Base-by-base conservation (phyloP, 2,888 invertebrate genomes). In the Andrena dorsata region DNA sequence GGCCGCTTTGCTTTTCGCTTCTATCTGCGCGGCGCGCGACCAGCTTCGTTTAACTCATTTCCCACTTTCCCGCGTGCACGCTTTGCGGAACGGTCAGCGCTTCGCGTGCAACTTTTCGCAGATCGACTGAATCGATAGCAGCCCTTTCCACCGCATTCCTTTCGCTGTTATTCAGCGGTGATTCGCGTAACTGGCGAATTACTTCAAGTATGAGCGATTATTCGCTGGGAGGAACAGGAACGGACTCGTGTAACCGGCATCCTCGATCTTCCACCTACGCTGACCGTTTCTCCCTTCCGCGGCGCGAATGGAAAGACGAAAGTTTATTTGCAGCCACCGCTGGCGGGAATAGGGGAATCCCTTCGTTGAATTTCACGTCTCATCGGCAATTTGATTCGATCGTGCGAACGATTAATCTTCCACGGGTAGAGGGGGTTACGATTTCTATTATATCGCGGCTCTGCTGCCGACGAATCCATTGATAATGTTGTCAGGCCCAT, bases 31-130 rank as follows among this genome's bases (percentile, higher is more conserved):
- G 16, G 32, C 41, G 16, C 4, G 16, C 41, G 61, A 69, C 64
- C 65, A 60, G 66, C 74, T 77, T 81, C 80, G 76, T 85, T 87
- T 82, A 85, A 87, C 80, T 79, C 84, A 79, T 87, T 85, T 82
- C 75, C 70, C 66, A 65, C 26, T 58, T 68, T 70, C 49, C 60
- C 64, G 16, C 32, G 49, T 26, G 58, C 49, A 41, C 49, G 47
- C 73, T 84, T 76, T 77, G 60, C 78, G 35, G 56, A 74, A 53
- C 64, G 58, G n/a, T 60, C 69, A 28, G 20, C 56, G 41, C 23
- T 8, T 20, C 53, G 20, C 20, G 16, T 41, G 41, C 41, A 16
- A 41, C 41, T 41, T 41, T 16, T 13, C n/a, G 32, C 23, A 53
- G 35, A 63, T 28, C 41, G 35, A 58, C 28, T 41, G 23, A 4